A percentile compares a stretch with the other conserved stretches of the same genome.
phyloP scores from a whole-genome alignment of 1,140 invertebrate species.

The Diuraphis noxia region DNA sequence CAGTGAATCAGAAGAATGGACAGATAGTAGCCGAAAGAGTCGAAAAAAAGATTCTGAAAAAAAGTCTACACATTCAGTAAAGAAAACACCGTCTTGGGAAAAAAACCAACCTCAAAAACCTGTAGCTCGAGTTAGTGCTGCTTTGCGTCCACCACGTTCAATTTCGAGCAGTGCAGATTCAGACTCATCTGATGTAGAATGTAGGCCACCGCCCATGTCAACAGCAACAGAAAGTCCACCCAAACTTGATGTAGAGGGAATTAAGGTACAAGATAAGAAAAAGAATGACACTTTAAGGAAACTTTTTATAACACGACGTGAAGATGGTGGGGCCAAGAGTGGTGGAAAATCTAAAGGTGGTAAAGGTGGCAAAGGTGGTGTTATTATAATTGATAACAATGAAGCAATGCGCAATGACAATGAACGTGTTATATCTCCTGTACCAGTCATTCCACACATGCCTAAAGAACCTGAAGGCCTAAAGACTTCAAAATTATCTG shows the following conservation, averaged over 20 bases:
- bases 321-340: constrained; percentile 64
- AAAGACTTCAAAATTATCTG: constrained; percentile 59
- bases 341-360: constrained; percentile 67
- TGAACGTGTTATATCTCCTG: constrained; percentile 60
- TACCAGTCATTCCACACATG: constrained; percentile 57
- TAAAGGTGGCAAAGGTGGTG: constrained; percentile 67
- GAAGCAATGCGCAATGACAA: constrained; percentile 59
- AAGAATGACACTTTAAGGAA: constrained; percentile 72
- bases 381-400: constrained; percentile 54
- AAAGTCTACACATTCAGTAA: constrained; percentile 32
- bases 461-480: constrained; percentile 54
- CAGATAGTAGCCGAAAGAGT: constrained; percentile 45
- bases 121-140: constrained; percentile 55
- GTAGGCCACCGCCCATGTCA: constrained; percentile 56
- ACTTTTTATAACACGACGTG: constrained; percentile 63
- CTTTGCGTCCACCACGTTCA: constrained; percentile 54
- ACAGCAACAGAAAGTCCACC: constrained; percentile 60
- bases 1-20: constrained; percentile 56
- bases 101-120: constrained; percentile 55
- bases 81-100: constrained; percentile 45
- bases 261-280: constrained; percentile 70
- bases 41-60: constrained; percentile 18
- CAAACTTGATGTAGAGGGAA: constrained; percentile 65
- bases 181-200: constrained; percentile 56
- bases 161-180: constrained; percentile 54